Base-by-base conservation (phyloP, 92 coral and sea anemone genomes). In the Parazoanthus darwini region DNA sequence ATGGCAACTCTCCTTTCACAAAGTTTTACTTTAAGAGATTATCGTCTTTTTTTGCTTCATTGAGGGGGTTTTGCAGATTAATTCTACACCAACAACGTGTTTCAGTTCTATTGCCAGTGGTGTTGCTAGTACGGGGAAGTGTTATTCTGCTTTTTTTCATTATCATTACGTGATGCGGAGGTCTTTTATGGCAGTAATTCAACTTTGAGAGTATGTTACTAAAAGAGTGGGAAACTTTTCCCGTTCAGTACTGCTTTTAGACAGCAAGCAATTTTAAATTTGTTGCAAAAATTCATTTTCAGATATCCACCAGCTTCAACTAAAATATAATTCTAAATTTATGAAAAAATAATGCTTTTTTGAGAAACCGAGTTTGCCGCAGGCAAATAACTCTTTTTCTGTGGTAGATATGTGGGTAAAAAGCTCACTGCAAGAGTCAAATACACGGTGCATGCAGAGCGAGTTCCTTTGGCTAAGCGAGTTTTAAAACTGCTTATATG, bases 71-170 rank as follows among this genome's bases (percentile, higher is more conserved):
- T 35, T 74, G 20, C 42, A 35, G 23, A 74, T 74, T 74, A 33
- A 39, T 76, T 76, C 51, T 76, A 20, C 80, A 76, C 80, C 80
- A 39, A 76, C 80, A 39, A 25, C 14, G n/a, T 76, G 80, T 38
- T 39, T 42, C 80, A 76, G 5, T 39, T 20, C 51, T 76, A 76
- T 76, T 76, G 80, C 14, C 59, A 54, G 59, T 76, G 14, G 80
- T 39, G 14, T 76, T 76, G 3, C 54, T 36, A 39, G 39, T 39
- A 76, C 33, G 80, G 10, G 15, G 25, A 76, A 39, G 80, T 29
- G n/a, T 36, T 76, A 39, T 76, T 76, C 35, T 76, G 51, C 20
- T 20, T 0, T 76, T 76, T 76, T 76, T n/a, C 18, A 39, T 76
- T 74, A 74, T n/a, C 23, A 39, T 76, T 36, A 74, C 51, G 29